A percentile compares a stretch with the other conserved stretches of the same genome.
These are phyloP conservation scores for Callosobruchus maculatus DNA, from an alignment of 2,888 invertebrate species.

Conservation along the genomic window DNA sequence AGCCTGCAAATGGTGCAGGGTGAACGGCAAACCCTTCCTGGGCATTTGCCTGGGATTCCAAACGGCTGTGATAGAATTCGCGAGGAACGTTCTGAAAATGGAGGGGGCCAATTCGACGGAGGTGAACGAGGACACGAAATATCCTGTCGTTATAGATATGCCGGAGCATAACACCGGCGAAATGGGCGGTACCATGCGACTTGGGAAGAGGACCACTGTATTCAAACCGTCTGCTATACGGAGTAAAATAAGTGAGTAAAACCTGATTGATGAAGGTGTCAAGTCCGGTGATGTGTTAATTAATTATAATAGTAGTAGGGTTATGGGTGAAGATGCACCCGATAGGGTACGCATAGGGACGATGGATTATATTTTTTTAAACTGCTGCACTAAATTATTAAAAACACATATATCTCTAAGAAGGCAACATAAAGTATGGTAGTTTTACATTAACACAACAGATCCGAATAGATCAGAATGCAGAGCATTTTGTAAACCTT, in stretches of 20 bases:
- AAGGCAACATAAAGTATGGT: no score
- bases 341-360: no score
- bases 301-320: no score
- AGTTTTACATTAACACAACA: no score
- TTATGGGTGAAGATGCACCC: no score
- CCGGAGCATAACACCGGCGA: slow-evolving; percentile 93
- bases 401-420: no score
- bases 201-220: slow-evolving; percentile 87
- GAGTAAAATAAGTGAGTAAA: slow-evolving; percentile 62
- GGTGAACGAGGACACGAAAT: slow-evolving; percentile 56
- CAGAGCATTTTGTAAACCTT: no score
- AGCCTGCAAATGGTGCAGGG: slow-evolving; percentile 90
- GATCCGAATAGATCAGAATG: no score
- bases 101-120: slow-evolving; percentile 80
- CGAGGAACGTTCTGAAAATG: slow-evolving; percentile 76
- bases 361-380: no score
- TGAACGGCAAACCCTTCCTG: slow-evolving; percentile 84
- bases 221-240: slow-evolving; percentile 60
- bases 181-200: slow-evolving; percentile 93
- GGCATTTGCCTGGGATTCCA: slow-evolving; percentile 98
- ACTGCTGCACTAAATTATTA: no score
- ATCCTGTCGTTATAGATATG: slow-evolving; percentile 95
- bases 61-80: slow-evolving; percentile 93
- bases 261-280: no score
- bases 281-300: no score